Evolutionary conservation across 2,797 vertebrate species (phyloP).

Genomic region (Sarcophilus harrisii): DNA sequence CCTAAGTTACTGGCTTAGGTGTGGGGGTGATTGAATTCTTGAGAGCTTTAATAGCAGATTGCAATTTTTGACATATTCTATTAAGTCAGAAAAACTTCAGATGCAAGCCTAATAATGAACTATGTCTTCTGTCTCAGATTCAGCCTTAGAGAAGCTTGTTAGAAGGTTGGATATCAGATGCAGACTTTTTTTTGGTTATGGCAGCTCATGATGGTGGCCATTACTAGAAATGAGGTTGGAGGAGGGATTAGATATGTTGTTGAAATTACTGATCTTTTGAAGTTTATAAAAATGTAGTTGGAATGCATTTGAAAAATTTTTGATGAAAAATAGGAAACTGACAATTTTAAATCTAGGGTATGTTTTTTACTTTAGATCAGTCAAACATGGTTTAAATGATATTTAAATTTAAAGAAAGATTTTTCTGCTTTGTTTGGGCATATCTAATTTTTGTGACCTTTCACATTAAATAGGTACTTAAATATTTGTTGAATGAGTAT

Average conservation of each 20-base stretch:
- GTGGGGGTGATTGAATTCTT: not conserved
- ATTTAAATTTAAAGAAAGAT: constrained; percentile 32
- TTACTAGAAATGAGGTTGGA: not conserved
- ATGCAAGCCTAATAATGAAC: not conserved
- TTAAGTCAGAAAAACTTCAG: not conserved
- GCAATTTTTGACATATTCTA: not conserved
- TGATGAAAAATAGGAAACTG: constrained; percentile 37
- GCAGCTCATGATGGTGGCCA: not conserved
- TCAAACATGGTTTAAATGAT: not conserved
- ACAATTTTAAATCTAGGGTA: not conserved
- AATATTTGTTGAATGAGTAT: not conserved
- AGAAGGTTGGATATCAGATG: not conserved
- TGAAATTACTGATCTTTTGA: not conserved
- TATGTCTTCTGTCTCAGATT: not conserved
- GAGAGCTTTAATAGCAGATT: not conserved
- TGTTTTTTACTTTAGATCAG: not conserved
- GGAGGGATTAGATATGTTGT: not conserved
- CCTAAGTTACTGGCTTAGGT: not conserved
- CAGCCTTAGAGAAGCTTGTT: not conserved
- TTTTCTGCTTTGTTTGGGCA: not conserved
- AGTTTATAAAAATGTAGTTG: not conserved
- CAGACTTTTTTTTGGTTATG: not conserved
- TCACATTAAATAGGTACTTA: not conserved
- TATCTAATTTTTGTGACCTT: not conserved
- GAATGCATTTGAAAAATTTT: constrained; percentile 12